These are phyloP conservation scores for Momotus momota DNA, from an alignment of 2,797 vertebrate genomes.

Conservation along the genomic window DNA sequence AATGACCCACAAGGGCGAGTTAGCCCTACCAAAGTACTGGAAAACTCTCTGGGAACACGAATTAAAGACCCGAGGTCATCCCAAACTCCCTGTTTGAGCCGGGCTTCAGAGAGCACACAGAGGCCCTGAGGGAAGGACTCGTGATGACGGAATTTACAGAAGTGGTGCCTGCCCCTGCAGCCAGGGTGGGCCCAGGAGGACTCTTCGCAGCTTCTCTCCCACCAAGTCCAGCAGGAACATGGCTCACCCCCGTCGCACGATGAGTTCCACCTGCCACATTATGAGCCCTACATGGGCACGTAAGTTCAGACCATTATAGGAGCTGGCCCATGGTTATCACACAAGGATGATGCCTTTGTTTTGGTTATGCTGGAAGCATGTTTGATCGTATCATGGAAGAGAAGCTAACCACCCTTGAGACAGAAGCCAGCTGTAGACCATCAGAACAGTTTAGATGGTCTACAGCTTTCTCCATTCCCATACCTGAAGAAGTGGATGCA, in stretches of 20 bases:
- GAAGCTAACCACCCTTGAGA: background rate
- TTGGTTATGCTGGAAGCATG: background rate
- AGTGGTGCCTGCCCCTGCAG: background rate
- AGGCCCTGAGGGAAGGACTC: background rate
- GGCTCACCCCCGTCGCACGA: background rate
- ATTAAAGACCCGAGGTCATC: constrained; percentile 26
- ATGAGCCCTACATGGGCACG: background rate
- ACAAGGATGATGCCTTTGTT: background rate
- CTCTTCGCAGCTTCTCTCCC: background rate
- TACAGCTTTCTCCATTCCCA: background rate
- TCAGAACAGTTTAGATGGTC: background rate
- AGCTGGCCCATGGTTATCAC: background rate
- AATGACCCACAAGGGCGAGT: constrained; percentile 7
- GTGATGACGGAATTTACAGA: background rate
- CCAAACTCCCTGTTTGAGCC: background rate
- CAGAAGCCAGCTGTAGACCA: background rate
- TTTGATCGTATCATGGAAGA: background rate
- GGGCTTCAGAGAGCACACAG: background rate
- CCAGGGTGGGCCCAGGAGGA: background rate
- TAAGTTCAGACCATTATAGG: background rate
- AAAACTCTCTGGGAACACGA: constrained; percentile 21
- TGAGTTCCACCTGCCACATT: background rate
- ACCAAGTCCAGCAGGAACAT: background rate
- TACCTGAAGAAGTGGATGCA: background rate
- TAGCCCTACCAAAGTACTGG: background rate